A percentile compares a stretch with the other conserved stretches of the same genome.
Evolutionary conservation across 2,797 vertebrate species (phyloP).

Genomic region (Gobionotothen gibberifrons): DNA sequence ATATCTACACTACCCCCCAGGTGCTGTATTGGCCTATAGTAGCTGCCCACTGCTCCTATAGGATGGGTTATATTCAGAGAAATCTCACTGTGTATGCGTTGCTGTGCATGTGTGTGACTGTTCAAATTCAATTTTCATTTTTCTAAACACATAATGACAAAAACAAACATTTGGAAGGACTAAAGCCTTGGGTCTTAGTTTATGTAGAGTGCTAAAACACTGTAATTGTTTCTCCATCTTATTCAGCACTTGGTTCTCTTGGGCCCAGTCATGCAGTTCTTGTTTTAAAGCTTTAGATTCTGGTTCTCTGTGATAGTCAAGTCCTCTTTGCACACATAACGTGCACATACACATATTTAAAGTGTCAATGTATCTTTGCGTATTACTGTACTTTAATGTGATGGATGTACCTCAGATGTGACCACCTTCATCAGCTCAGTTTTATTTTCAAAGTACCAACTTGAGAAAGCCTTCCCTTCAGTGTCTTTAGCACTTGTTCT

Average conservation of each 20-base stretch:
- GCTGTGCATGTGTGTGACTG: no score
- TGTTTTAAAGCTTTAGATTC: neutral
- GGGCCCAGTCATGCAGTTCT: neutral
- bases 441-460: conserved; percentile 8
- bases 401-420: conserved; percentile 4
- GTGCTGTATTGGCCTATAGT: no score
- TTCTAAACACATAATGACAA: neutral
- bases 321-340: neutral
- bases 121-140: no score
- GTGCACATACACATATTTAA: neutral
- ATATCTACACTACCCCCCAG: no score
- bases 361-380: neutral
- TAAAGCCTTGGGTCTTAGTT: neutral
- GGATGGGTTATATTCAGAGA: no score
- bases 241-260: neutral
- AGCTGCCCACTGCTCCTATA: no score
- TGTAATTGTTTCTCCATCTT: neutral
- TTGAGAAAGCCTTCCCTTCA: conserved; percentile 13
- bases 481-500: conserved; percentile 17
- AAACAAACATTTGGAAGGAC: neutral
- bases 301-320: neutral
- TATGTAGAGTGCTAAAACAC: neutral
- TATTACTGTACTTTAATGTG: neutral
- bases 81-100: no score
- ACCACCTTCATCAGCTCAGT: neutral